A percentile compares a stretch with the other conserved stretches of the same genome.
Conservation (phyloP, 2,797 vertebrate genomes). For the Eulemur albifrons region DNA sequence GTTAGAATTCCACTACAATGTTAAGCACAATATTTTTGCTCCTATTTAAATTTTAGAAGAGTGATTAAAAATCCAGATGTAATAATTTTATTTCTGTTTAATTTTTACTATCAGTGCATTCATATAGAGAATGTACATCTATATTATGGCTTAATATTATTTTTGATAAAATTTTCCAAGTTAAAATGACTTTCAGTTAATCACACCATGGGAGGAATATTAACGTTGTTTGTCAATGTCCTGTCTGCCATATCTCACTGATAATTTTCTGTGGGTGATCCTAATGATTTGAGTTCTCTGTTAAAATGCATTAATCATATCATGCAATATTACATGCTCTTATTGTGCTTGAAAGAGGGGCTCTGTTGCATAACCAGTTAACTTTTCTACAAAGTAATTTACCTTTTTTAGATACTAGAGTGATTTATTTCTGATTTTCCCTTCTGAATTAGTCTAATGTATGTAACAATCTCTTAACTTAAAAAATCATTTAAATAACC, state of each 20-base stretch:
- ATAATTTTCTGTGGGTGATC: neutral
- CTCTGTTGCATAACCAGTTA: neutral
- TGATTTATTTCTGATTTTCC: neutral
- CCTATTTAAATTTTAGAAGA: neutral
- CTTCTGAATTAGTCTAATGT: neutral
- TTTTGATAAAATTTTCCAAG: neutral
- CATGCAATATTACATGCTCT: neutral
- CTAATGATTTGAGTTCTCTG: neutral
- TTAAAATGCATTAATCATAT: neutral
- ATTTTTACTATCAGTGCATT: neutral
- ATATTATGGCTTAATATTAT: neutral
- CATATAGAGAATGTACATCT: neutral
- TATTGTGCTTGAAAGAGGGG: neutral
- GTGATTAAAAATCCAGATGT: neutral
- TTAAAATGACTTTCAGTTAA: neutral
- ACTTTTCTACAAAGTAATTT: neutral
- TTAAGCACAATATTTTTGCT: neutral
- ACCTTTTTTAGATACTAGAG: neutral
- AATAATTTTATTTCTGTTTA: neutral
- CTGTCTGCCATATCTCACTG: neutral
- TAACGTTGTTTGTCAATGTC: neutral
- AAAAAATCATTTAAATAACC: neutral
- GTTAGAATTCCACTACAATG: neutral
- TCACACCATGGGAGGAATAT: neutral
- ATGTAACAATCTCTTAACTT: neutral